These are phyloP conservation scores for Tenodera sinensis DNA, from an alignment of 2,888 invertebrate species.

Conservation along the genomic window DNA sequence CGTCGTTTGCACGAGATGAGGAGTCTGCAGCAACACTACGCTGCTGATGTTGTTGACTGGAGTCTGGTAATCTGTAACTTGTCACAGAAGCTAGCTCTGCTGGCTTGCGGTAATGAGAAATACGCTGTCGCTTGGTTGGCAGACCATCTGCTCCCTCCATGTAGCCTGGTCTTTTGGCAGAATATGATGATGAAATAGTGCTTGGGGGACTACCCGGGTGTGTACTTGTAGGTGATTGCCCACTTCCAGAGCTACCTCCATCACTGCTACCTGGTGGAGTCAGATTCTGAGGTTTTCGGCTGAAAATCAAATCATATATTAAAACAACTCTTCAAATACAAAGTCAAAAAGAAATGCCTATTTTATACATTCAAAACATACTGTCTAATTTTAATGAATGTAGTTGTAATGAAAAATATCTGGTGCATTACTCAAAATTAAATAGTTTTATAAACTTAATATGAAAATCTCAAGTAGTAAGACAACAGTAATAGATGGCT, in stretches of 20 bases:
- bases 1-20: not conserved
- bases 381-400: not conserved
- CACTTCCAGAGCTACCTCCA: slow-evolving; percentile 69
- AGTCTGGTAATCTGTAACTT: not conserved
- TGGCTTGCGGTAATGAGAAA: slow-evolving; percentile 75
- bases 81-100: slow-evolving; percentile 27
- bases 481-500: no score
- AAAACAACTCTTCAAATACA: slow-evolving; percentile 3
- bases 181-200: slow-evolving; percentile 54
- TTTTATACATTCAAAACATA: not conserved
- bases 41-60: not conserved
- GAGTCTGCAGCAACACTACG: not conserved
- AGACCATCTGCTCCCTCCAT: slow-evolving; percentile 57
- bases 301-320: slow-evolving; percentile 40
- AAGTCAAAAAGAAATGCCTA: not conserved
- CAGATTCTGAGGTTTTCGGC: slow-evolving; percentile 86
- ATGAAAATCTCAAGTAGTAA: no score
- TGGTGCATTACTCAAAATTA: no score
- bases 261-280: slow-evolving; percentile 87
- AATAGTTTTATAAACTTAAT: no score
- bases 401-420: no score
- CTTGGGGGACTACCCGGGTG: slow-evolving; percentile 71
- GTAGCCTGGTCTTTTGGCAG: slow-evolving; percentile 57
- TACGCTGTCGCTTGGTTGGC: slow-evolving; percentile 75
- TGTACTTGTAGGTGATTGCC: slow-evolving; percentile 74